phyloP scores from a whole-genome alignment of 2,113 vertebrate species.

The Actenoides hombroni region DNA sequence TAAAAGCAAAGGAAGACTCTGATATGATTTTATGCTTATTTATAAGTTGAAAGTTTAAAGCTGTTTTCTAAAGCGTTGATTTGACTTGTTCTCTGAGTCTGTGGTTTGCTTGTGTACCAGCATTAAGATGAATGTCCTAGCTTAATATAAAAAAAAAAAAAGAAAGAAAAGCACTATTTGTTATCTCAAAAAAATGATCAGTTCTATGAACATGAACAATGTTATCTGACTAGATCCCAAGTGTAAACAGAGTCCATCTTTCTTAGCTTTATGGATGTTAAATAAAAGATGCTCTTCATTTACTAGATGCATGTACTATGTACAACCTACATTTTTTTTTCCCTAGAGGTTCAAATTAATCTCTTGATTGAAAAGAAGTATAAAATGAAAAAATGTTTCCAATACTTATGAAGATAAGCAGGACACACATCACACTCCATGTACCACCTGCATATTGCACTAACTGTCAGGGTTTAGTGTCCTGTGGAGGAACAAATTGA shows the following conservation, averaged over 20 bases:
- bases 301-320: background rate
- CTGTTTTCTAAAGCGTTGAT: background rate
- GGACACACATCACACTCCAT: background rate
- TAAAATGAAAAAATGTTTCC: background rate
- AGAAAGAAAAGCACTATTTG: background rate
- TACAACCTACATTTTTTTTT: background rate
- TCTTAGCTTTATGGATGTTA: background rate
- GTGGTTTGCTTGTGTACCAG: background rate
- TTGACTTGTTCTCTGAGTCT: background rate
- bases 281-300: background rate
- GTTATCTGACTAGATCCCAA: background rate
- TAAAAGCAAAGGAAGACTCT: background rate
- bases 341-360: background rate
- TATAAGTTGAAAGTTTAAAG: background rate
- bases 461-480: background rate
- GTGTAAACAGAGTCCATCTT: background rate
- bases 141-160: background rate
- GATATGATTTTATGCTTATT: background rate
- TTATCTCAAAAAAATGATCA: background rate
- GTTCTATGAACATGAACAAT: background rate
- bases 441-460: background rate
- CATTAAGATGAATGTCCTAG: background rate
- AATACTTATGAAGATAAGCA: background rate
- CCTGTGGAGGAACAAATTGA: background rate
- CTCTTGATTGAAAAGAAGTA: background rate